Base-by-base conservation (phyloP, 2,113 vertebrate species). In the Mesitornis unicolor region DNA sequence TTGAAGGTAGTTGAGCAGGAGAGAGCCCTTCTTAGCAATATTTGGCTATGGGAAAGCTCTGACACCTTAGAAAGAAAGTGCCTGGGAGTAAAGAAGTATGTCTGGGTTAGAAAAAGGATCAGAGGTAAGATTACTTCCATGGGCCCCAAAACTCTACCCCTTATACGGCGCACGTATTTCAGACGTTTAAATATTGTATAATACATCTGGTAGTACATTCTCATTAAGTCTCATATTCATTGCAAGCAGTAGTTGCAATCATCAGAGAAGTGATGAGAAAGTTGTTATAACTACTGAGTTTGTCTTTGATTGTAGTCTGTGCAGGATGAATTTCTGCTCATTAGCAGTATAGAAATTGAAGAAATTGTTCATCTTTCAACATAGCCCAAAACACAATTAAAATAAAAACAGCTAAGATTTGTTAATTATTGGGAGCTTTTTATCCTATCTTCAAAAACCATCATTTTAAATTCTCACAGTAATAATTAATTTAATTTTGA, bases 311-410 rank as follows among this genome's bases (percentile, higher is more conserved):
- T 93, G 60, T 84, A 84, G 16, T 25, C 60, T 75, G 28, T 69
- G 29, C 8, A 74, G 51, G 38, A 26, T 38, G 31, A 92, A 59
- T 51, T 70, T 93, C 40, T 78, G 19, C 40, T 94, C 54, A 68
- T 91, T 93, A 89, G 81, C 28, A 53, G 26, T 76, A 94, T 57
- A 94, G 63, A 93, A 91, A 89, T 31, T 65, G 45, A 92, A 95
- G 84, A 90, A 90, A 79, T 10, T 48, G 24, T 51, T 96, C 29
- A 8, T 57, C 26, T 89, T 84, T 91, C 64, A 87, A 75, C 11
- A 38, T 43, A 69, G 42, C 10, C 67, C 36, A 10, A 75, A 88
- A 85, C 83, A 1, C 43, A 70, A 77, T 92, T 84, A 78, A 84
- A 96, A 89, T 63, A 77, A 87, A 93, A 26, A 73, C 64, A 88